phyloP scores from a whole-genome alignment of 2,797 vertebrate species.

The Kryptopterus vitreolus region DNA sequence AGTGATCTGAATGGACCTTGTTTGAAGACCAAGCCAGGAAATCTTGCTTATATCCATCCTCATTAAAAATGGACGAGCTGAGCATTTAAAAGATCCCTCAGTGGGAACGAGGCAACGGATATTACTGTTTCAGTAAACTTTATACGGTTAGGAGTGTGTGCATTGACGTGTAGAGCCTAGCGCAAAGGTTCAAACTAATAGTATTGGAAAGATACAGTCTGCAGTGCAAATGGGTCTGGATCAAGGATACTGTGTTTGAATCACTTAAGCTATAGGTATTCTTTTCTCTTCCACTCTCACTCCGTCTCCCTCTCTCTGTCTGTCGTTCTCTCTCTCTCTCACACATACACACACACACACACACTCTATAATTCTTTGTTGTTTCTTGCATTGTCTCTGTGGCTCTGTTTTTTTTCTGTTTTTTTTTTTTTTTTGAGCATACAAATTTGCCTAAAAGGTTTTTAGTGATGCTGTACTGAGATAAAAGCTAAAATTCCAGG shows the following conservation, averaged over 20 bases:
- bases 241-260: slow-evolving; percentile 48
- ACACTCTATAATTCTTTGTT: slow-evolving; percentile 13
- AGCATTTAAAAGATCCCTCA: slow-evolving; percentile 27
- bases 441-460: slow-evolving; percentile 56
- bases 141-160: slow-evolving; percentile 20
- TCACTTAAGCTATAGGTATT: slow-evolving; percentile 15
- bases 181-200: slow-evolving; percentile 36
- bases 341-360: no score
- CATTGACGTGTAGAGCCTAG: slow-evolving; percentile 15
- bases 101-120: slow-evolving; percentile 23
- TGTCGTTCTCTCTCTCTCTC: slow-evolving; percentile 5
- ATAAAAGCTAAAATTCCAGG: slow-evolving; percentile 39
- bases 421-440: slow-evolving; percentile 9
- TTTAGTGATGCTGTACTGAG: slow-evolving; percentile 32
- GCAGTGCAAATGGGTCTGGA: slow-evolving; percentile 41
- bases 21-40: slow-evolving; percentile 46
- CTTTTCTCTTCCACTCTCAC: background rate
- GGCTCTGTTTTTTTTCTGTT: slow-evolving; percentile 40
- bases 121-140: slow-evolving; percentile 38
- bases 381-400: slow-evolving; percentile 18
- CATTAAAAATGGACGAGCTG: slow-evolving; percentile 44
- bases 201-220: slow-evolving; percentile 42
- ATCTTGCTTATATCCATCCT: slow-evolving; percentile 29
- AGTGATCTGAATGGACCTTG: slow-evolving; percentile 42
- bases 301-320: background rate